A percentile compares a stretch with the other conserved stretches of the same genome.
phyloP scores from a whole-genome alignment of 2,113 vertebrate genomes.

The Glaucidium brasilianum region DNA sequence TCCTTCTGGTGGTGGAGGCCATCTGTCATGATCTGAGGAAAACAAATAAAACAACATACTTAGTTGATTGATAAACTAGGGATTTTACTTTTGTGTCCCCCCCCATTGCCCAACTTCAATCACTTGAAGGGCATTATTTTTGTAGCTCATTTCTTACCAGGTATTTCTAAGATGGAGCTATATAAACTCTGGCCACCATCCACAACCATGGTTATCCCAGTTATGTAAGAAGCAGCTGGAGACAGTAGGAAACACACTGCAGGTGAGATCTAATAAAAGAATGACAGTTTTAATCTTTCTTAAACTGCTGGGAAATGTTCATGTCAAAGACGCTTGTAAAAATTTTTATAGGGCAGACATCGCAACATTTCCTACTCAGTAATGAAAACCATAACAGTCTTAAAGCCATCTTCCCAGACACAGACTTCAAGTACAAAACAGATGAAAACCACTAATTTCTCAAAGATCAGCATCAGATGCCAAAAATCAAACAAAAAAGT shows the following conservation, averaged over 20 bases:
- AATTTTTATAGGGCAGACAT: neutral
- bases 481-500: neutral
- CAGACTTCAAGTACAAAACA: neutral
- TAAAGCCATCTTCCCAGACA: neutral
- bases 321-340: neutral
- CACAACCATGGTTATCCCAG: conserved; percentile 83
- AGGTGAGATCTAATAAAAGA: conserved; percentile 80
- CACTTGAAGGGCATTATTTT: neutral
- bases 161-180: conserved; percentile 61
- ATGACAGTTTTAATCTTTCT: neutral
- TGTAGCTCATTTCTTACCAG: conserved; percentile 72
- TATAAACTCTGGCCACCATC: conserved; percentile 88
- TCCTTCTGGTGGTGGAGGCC: conserved; percentile 82
- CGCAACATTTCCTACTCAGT: neutral
- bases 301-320: neutral
- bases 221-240: conserved; percentile 87
- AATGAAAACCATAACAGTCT: neutral
- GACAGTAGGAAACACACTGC: conserved; percentile 92
- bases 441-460: neutral
- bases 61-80: neutral
- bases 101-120: neutral
- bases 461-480: neutral
- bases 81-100: neutral
- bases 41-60: neutral
- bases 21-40: conserved; percentile 80